Conservation (phyloP, 2,797 vertebrate genomes). For the Enteromius viviparus region DNA sequence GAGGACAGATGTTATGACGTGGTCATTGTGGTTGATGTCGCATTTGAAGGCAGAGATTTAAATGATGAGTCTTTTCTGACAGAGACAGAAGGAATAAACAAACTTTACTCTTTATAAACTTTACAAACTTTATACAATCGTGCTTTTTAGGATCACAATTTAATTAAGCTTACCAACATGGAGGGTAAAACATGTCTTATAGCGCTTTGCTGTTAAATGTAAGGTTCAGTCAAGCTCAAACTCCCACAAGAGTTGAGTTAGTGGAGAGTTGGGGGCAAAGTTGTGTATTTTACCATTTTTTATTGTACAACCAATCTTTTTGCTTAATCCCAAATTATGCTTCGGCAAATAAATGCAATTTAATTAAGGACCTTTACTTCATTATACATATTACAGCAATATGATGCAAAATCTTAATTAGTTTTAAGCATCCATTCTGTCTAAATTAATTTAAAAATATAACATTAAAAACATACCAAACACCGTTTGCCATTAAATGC, state of each 20-base stretch:
- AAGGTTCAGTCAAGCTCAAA: not conserved
- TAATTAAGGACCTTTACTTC: not conserved
- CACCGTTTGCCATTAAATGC: not conserved
- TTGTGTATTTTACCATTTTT: not conserved
- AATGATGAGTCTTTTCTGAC: not conserved
- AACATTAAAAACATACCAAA: not conserved
- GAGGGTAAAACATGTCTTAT: not conserved
- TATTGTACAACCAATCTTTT: not conserved
- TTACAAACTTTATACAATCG: no score
- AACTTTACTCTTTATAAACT: no score
- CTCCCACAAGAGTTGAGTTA: no score
- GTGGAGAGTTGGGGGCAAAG: not conserved
- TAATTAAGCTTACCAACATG: not conserved
- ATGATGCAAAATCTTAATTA: no score
- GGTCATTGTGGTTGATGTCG: not conserved
- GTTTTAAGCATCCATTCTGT: not conserved
- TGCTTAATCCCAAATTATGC: not conserved
- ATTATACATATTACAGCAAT: not conserved
- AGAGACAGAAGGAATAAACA: no score
- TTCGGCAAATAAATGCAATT: not conserved
- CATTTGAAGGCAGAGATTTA: not conserved
- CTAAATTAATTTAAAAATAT: not conserved
- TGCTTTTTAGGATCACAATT: not conserved
- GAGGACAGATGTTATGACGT: not conserved
- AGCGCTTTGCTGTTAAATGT: not conserved